phyloP scores from a whole-genome alignment of 2,888 invertebrate species.

The Ctena decussata region DNA sequence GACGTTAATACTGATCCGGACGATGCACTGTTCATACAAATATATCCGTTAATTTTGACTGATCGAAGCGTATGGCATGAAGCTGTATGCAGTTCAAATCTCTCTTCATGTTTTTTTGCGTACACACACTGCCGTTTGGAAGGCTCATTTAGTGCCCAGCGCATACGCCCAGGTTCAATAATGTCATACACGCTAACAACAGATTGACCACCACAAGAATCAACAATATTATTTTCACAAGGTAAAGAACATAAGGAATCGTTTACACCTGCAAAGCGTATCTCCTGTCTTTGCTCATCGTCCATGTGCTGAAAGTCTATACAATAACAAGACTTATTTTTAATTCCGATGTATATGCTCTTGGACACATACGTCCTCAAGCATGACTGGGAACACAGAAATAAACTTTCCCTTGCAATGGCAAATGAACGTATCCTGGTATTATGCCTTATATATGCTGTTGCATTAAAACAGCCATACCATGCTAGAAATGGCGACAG shows the following conservation, averaged over 20 bases:
- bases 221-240: neutral
- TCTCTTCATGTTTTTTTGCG: neutral
- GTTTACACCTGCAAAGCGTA: neutral
- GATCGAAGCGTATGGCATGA: neutral
- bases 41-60: neutral
- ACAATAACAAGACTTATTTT: neutral
- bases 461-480: neutral
- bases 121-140: neutral
- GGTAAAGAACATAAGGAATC: neutral
- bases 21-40: neutral
- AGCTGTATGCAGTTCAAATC: neutral
- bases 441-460: neutral
- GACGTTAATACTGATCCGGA: neutral
- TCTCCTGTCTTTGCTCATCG: neutral
- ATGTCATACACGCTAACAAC: neutral
- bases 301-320: neutral
- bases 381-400: neutral
- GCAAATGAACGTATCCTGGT: neutral
- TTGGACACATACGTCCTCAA: no score
- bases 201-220: neutral
- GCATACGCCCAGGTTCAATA: neutral
- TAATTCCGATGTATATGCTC: neutral
- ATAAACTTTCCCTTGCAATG: neutral
- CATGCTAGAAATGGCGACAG: neutral
- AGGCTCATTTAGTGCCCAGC: no score